These are phyloP conservation scores for Zeugodacus cucurbitae DNA, from an alignment of 1,140 invertebrate species.

Conservation along the genomic window DNA sequence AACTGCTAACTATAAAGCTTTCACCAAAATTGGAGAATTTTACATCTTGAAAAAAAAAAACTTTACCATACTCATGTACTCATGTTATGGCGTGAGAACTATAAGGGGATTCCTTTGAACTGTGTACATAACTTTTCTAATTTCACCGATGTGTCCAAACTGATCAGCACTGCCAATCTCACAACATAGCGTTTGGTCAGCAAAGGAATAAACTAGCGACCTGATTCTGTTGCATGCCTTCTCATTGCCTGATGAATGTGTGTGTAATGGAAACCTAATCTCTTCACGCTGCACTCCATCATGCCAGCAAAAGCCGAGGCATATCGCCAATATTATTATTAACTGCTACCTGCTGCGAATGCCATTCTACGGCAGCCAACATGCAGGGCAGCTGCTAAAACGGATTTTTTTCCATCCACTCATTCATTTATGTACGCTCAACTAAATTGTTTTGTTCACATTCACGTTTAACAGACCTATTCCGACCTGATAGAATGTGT, in stretches of 20 bases:
- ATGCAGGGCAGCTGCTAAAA: not conserved
- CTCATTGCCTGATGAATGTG: not conserved
- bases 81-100: too few species aligned
- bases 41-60: too few species aligned
- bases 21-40: too few species aligned
- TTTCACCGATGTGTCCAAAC: not conserved
- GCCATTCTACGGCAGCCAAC: not conserved
- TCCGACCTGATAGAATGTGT: not conserved
- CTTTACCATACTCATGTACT: too few species aligned
- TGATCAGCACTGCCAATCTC: not conserved
- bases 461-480: not conserved
- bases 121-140: too few species aligned
- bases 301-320: not conserved
- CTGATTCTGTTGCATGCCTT: not conserved
- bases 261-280: constrained; percentile 20
- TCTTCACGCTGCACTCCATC: not conserved
- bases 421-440: constrained; percentile 3
- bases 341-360: constrained; percentile 10
- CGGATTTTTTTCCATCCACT: not conserved
- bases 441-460: constrained; percentile 20
- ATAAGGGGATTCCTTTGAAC: too few species aligned
- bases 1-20: too few species aligned
- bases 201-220: not conserved
- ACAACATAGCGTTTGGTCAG: not conserved
- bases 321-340: constrained; percentile 36